Evolutionary conservation across 2,888 invertebrate genomes (phyloP), one percentile per base, ranked within the genome.

Genomic region (Drosophila mayaguana): DNA sequence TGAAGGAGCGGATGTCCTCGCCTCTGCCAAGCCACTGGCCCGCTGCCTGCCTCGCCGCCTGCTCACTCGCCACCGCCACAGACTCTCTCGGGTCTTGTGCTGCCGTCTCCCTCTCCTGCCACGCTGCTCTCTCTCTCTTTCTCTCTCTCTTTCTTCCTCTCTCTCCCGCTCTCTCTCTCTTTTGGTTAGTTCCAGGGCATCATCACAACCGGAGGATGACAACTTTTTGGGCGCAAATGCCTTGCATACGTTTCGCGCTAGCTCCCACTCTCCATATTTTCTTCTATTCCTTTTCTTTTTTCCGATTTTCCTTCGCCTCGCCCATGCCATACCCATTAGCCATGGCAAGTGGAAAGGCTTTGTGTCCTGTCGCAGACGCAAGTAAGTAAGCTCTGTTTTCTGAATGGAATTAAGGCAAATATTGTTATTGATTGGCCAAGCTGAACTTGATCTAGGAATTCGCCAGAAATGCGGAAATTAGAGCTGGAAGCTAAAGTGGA

Each of bases 211-310:
- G 32, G 34, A 55, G 83, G 53, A 75, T 59, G 68, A 84, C 79
- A 81, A 77, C 60, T 82, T 81, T 48, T 81, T 43, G 59, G 60
- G 57, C 34, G 54, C 68, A 70, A 78, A 75, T 62, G 75, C 72
- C 70, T 66, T 76, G 88, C 85, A 85, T 88, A 83, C 77, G 88
- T 61, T 83, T 62, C 74, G 70, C 56, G 63, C 54, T 56, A 38
- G 22, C 25, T 40, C 48, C 45, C n/a, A 9, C 20, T 38, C 28
- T 14, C 25, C 28, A 7, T 16, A 38, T n/a, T 38, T 16, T 38
- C 38, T 0, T 16, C 16, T 2, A 16, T 16, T 16, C 14, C 16
- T 38, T 38, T 16, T 16, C 16, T 7, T 38, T n/a, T 54, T 67
- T 51, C 34, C 25, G 16, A 16, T 45, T 56, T 38, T 61, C 40